Evolutionary conservation across 1,140 invertebrate genomes (phyloP).

Genomic region (Papilio polytes): DNA sequence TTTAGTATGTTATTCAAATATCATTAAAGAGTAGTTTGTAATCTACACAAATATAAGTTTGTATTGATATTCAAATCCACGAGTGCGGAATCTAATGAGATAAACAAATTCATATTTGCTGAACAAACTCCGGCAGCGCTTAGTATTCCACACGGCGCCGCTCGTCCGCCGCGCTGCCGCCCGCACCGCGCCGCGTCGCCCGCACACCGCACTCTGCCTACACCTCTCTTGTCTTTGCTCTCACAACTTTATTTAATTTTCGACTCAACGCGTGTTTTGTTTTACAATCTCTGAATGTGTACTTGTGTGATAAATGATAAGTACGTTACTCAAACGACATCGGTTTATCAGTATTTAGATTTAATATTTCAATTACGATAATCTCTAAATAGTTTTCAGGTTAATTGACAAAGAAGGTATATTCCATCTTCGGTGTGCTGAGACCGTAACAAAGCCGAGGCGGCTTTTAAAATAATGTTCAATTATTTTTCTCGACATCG

Average conservation of each 20-base stretch:
- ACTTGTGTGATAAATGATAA: neutral
- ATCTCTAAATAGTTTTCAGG: neutral
- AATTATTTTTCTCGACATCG: constrained; percentile 15
- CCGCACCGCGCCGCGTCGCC: neutral
- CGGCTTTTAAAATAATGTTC: constrained; percentile 14
- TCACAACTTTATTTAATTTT: constrained; percentile 25
- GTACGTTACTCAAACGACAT: neutral
- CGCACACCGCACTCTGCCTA: neutral
- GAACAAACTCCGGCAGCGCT: neutral
- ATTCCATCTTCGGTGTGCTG: neutral
- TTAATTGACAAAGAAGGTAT: neutral
- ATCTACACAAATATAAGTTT: constrained; percentile 10
- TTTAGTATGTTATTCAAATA: neutral
- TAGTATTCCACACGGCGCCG: constrained; percentile 8
- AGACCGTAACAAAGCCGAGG: neutral
- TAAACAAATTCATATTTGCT: constrained; percentile 13
- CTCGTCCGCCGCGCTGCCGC: neutral
- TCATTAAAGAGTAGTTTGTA: neutral
- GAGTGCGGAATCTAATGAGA: constrained; percentile 4
- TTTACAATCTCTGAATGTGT: neutral
- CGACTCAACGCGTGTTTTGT: neutral
- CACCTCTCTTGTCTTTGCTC: constrained; percentile 18
- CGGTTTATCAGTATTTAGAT: too few species aligned
- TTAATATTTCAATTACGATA: neutral
- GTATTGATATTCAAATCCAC: neutral